Base-by-base conservation (phyloP, 2,113 vertebrate species). In the Damaliscus lunatus region DNA sequence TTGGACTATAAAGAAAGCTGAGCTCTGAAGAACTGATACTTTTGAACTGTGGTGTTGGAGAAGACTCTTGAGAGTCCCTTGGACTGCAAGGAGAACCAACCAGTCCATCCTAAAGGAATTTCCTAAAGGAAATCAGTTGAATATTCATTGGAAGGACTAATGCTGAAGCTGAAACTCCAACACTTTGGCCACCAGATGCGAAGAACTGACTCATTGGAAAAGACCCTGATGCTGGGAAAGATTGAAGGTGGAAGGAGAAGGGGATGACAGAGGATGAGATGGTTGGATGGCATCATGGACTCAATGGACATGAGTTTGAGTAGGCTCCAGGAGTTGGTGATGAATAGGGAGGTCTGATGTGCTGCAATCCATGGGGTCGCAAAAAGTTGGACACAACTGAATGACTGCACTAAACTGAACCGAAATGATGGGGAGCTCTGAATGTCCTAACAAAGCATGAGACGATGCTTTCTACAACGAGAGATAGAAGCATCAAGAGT, bases 321-420 rank as follows among this genome's bases (percentile, higher is more conserved):
- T 12, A 71, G 19, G 9, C n/a, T 71, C 19, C 0, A 0, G 64
- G 4, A 71, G 2, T 36, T 71, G n/a, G 4, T 71, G n/a, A 6
- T 71, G 16, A 9, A 36, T 19, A 71, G n/a, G 64, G 64, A 71
- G 17, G 17, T 19, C n/a, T 71, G 64, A 9, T 0, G 1, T 71
- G n/a, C n/a, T 36, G 4, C 64, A 36, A 3, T 12, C 17, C n/a
- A 21, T 71, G 64, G 64, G n/a, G n/a, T 11, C 1, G 1, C 64
- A 71, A 11, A 36, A 36, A 6, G 17, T 11, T 71, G 64, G n/a
- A 21, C 17, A 36, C 1, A 3, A 36, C 17, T 71, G 17, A 71
- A 19, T 71, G 64, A 71, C n/a, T 71, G 64, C 21, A 36, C 64
- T 36, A 71, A 71, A 71, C 17, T 11, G 9, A 71, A 71, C n/a